Conservation (phyloP, 2,797 vertebrate species). For the Synaphobranchus kaupii region DNA sequence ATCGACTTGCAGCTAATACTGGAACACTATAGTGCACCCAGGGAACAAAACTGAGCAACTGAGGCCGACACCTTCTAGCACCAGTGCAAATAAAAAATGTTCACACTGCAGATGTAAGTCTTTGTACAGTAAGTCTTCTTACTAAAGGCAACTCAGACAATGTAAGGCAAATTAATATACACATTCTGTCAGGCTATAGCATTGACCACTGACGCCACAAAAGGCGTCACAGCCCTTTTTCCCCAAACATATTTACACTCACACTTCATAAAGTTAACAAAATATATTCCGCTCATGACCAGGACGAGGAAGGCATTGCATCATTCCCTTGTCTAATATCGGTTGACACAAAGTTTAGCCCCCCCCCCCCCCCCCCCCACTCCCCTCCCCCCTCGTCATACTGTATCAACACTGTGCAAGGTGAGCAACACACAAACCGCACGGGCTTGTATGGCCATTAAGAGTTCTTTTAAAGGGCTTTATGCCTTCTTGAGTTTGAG, state of each 20-base stretch:
- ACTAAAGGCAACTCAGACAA: conserved; percentile 89
- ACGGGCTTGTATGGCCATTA: conserved; percentile 39
- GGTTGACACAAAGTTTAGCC: not conserved
- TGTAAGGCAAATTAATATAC: conserved; percentile 87
- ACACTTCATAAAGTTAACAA: conserved; percentile 13
- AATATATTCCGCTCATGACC: conserved; percentile 26
- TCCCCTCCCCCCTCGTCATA: not conserved
- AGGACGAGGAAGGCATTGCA: not conserved
- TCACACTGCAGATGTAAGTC: conserved; percentile 38
- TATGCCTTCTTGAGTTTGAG: conserved; percentile 52
- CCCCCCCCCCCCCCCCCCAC: not conserved
- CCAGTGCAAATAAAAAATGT: conserved; percentile 28
- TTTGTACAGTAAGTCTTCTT: conserved; percentile 69
- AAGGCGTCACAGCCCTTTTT: conserved; percentile 46
- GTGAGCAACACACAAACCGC: conserved; percentile 47
- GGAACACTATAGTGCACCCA: not conserved
- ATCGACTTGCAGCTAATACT: not conserved
- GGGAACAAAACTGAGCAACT: conserved; percentile 11
- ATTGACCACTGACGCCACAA: conserved; percentile 38
- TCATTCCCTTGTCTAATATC: conserved; percentile 9
- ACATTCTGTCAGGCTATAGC: conserved; percentile 45
- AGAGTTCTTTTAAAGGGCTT: conserved; percentile 73
- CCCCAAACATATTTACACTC: conserved; percentile 44
- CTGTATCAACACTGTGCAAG: conserved; percentile 32
- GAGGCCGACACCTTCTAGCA: conserved; percentile 17